These are phyloP conservation scores for Anguilla pacifica DNA, from an alignment of 2,797 vertebrate genomes.

Conservation along the genomic window DNA sequence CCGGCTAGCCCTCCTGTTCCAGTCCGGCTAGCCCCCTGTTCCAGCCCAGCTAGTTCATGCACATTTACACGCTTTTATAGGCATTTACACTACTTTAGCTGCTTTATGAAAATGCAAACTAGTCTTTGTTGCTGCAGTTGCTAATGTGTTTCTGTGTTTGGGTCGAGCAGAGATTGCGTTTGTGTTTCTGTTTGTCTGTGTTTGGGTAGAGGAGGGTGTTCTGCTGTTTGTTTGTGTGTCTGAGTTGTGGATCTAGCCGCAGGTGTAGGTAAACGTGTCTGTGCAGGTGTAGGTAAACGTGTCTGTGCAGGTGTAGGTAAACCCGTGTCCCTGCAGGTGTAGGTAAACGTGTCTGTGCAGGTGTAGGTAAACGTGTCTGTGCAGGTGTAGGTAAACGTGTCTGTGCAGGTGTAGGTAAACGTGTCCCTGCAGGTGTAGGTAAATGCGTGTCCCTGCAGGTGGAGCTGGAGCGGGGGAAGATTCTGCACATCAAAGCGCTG, in stretches of 20 bases:
- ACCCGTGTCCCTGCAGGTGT: no score
- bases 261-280: no score
- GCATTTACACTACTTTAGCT: neutral
- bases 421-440: neutral
- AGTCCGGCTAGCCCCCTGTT: neutral
- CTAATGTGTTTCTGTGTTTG: neutral
- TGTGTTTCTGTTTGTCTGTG: neutral
- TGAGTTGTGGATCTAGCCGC: no score
- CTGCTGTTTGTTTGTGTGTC: no score
- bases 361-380: no score
- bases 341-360: no score
- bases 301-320: no score
- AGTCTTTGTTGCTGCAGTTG: neutral
- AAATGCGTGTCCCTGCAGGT: conserved; percentile 69
- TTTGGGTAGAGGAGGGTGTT: neutral
- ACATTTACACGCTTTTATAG: neutral
- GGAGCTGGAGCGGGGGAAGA: conserved; percentile 91
- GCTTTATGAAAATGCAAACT: no score
- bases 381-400: no score
- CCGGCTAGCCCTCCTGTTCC: neutral
- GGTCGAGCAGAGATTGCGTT: neutral
- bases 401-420: no score
- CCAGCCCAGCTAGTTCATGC: no score
- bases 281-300: no score
- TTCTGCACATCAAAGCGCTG: conserved; percentile 91